Evolutionary conservation across 2,797 vertebrate genomes (phyloP).

Genomic region (Fistularia commersonii): DNA sequence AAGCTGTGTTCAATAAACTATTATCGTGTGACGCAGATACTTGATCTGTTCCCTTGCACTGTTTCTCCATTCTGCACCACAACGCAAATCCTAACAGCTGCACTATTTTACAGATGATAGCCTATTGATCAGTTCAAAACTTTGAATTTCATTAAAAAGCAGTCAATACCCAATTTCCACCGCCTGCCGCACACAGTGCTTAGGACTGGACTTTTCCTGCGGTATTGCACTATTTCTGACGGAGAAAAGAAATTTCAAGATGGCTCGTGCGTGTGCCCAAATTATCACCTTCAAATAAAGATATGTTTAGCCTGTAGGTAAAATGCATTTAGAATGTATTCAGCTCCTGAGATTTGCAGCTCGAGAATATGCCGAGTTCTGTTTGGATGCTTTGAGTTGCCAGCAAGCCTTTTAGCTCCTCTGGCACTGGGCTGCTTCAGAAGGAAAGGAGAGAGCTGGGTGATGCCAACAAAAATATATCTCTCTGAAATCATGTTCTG

Average conservation of each 20-base stretch:
- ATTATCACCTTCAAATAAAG: slow-evolving; percentile 38
- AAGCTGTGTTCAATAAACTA: slow-evolving; percentile 48
- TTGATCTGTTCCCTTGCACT: slow-evolving; percentile 43
- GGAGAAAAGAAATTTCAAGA: slow-evolving; percentile 37
- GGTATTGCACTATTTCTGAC: slow-evolving; percentile 55
- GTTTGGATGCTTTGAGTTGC: slow-evolving; percentile 64
- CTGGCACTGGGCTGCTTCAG: slow-evolving; percentile 40
- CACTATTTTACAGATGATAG: slow-evolving; percentile 74
- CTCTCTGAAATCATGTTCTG: slow-evolving; percentile 51
- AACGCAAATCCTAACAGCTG: no score
- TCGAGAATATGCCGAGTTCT: slow-evolving; percentile 45
- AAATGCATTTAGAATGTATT: slow-evolving; percentile 55
- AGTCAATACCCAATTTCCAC: slow-evolving; percentile 81
- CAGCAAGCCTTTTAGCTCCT: slow-evolving; percentile 62
- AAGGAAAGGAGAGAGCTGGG: slow-evolving; percentile 43
- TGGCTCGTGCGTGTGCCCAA: slow-evolving; percentile 45
- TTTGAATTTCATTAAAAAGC: slow-evolving; percentile 82
- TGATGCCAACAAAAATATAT: slow-evolving; percentile 55
- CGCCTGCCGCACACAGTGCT: slow-evolving; percentile 66
- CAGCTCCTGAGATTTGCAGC: slow-evolving; percentile 45
- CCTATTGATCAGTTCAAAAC: slow-evolving; percentile 79
- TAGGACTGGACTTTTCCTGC: slow-evolving; percentile 61
- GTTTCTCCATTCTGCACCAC: slow-evolving; percentile 11
- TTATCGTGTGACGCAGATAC: slow-evolving; percentile 50
- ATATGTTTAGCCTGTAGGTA: slow-evolving; percentile 38